A percentile compares a stretch with the other conserved stretches of the same genome.
Conservation (phyloP, 2,113 vertebrate genomes). For the Heterotilapia buettikoferi region DNA sequence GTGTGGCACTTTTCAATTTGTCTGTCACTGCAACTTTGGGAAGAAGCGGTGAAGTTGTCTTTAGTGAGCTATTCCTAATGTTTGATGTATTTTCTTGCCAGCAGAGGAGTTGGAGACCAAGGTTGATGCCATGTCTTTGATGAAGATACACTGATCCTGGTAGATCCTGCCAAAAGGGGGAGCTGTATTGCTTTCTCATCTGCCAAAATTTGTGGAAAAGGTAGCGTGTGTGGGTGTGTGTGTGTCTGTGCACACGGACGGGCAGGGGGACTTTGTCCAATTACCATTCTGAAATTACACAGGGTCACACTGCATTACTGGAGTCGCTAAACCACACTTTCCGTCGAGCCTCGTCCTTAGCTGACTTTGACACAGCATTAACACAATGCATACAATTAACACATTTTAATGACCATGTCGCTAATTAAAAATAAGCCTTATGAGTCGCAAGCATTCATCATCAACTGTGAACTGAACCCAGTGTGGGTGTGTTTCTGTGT, state of each 20-base stretch:
- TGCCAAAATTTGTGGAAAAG: neutral
- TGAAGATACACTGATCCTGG: neutral
- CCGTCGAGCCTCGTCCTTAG: conserved; percentile 41
- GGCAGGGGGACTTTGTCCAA: conserved; percentile 40
- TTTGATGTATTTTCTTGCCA: conserved; percentile 1
- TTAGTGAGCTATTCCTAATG: neutral
- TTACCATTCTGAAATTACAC: conserved; percentile 57
- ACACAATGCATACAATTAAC: conserved; percentile 60
- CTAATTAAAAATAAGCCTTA: conserved; percentile 54
- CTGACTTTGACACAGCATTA: conserved; percentile 54
- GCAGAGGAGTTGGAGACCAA: neutral
- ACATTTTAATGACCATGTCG: conserved; percentile 60
- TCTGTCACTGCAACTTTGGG: neutral
- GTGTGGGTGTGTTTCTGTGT: neutral
- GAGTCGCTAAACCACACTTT: conserved; percentile 10
- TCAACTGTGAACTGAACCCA: conserved; percentile 8
- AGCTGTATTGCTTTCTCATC: conserved; percentile 57
- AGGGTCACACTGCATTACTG: conserved; percentile 52
- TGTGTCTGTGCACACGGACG: neutral
- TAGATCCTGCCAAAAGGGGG: conserved; percentile 59
- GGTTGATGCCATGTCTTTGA: neutral
- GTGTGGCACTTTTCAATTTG: conserved; percentile 1
- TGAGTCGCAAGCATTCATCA: conserved; percentile 34
- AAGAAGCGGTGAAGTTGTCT: neutral
- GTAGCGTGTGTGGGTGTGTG: neutral